Base-by-base conservation (phyloP, 2,888 invertebrate genomes). In the Diarsia dahlii region DNA sequence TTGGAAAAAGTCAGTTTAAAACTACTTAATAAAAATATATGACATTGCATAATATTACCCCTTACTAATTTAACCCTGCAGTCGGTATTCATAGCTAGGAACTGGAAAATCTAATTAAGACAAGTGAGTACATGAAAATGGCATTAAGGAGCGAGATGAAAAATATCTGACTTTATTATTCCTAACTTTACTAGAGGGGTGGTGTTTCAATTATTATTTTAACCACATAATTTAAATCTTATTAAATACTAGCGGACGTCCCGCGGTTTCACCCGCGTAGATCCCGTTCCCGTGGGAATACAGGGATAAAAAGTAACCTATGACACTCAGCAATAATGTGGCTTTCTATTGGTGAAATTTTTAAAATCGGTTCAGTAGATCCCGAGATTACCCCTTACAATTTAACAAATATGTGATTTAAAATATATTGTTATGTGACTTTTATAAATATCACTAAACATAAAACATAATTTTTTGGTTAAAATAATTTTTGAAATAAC, bases 111-210 rank as follows among this genome's bases (percentile, higher is more conserved):
- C 5, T 50, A 63, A 77, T 71, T 56, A 50, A 23, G 56, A 70
- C 13, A 45, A 62, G 46, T 54, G 70, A 56, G 5, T 71, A 71
- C 78, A 77, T 64, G 56, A 64, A 78, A 77, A 78, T 20, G 45
- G 64, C 71, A 78, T 71, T 58, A 77, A 9, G 45, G 71, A 64
- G 34, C 20, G 15, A 15, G 4, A 71, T 78, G 54, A 78, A 77
- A 56, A 71, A 71, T 50, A 56, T 71, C 28, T 50, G 63, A 50
- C 50, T 64, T 48, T 0, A 13, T 54, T 56, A 54, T 34, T 28
- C 13, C 8, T 34, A 23, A 23, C 3, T 28, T 34, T 18, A 48
- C 28, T 18, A n/a, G 54, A 6, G 12, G 2, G 15, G n/a, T 23
- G n/a, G 23, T 63, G 45, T 63, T 63, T 18, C 8, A n/a, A 63